Evolutionary conservation across 2,797 vertebrate species (phyloP), one percentile per base, ranked within the genome.

Genomic region (Microctenopoma steveboyesi): DNA sequence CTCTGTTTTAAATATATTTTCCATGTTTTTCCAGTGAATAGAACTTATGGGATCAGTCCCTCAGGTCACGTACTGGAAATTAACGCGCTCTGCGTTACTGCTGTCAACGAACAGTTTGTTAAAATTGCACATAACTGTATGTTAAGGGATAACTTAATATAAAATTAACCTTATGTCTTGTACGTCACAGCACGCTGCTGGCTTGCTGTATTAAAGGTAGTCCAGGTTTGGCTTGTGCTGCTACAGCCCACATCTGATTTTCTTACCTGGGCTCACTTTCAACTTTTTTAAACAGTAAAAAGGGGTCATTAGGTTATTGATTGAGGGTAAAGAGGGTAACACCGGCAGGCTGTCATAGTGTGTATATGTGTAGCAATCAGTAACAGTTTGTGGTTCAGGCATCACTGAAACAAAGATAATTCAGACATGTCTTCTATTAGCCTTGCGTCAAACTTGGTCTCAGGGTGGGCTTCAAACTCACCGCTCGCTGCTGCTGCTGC

Each of bases 271-370:
- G 28, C 37, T 42, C 61, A 28, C 33, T 42, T 46, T 51, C 8
- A 7, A 2, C 14, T 16, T 53, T 53, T 43, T 14, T 52, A 49
- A 59, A 27, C 52, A 22, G 40, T 51, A 43, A 37, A 22, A 72
- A 25, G 42, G 50, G 68, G 61, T 78, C 58, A 84, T 81, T 74
- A 72, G 69, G 59, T 59, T 46, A 81, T 76, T 55, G 83, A 85
- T 83, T 9, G 65, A 55, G 59, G 60, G 42, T 72, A 74, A 80
- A 50, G 64, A 78, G 54, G 66, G 16, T n/a, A 70, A 77, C 47
- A 64, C 67, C 47, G 33, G 48, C 25, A 58, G 40, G 15, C 18
- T 58, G 52, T 69, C 48, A 35, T 4, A 18, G 22, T 22, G 30
- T 62, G 37, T 16, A 22, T 46, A 46, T 16, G 22, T 42, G 50